A percentile compares a stretch with the other conserved stretches of the same genome.
Conservation (phyloP, 2,113 vertebrate genomes). For the Phaethornis superciliosus region DNA sequence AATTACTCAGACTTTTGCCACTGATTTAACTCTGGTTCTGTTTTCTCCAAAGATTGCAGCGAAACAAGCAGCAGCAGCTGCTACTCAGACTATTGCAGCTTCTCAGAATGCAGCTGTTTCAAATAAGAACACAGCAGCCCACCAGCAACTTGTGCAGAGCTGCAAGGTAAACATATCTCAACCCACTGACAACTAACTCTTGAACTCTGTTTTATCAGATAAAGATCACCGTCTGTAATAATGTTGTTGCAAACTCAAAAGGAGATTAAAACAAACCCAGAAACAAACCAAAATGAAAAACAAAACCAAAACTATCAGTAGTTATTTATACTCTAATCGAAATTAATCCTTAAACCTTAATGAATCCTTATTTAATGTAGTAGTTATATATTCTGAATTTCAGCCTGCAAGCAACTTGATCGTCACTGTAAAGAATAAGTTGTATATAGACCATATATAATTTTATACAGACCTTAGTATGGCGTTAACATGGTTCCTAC, state of each 20-base stretch:
- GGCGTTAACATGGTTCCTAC: neutral
- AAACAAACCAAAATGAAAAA: neutral
- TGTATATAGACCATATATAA: neutral
- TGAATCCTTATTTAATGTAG: neutral
- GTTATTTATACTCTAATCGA: neutral
- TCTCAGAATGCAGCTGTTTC: constrained; percentile 95
- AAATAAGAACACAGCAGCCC: constrained; percentile 93
- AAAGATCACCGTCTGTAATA: neutral
- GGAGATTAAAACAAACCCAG: neutral
- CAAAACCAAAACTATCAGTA: neutral
- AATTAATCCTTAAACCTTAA: neutral
- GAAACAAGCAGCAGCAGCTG: constrained; percentile 95
- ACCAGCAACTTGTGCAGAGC: constrained; percentile 97
- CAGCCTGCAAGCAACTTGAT: neutral
- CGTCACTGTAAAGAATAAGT: neutral
- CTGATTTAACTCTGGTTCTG: neutral
- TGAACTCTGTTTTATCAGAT: neutral
- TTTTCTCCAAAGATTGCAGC: constrained; percentile 85
- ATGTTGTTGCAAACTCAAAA: neutral
- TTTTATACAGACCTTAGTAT: neutral
- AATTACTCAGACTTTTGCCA: neutral
- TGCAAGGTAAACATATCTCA: constrained; percentile 87
- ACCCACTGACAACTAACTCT: neutral
- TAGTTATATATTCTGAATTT: neutral
- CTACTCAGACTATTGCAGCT: constrained; percentile 97